phyloP scores from a whole-genome alignment of 2,113 vertebrate species.

The Aepyceros melampus region DNA sequence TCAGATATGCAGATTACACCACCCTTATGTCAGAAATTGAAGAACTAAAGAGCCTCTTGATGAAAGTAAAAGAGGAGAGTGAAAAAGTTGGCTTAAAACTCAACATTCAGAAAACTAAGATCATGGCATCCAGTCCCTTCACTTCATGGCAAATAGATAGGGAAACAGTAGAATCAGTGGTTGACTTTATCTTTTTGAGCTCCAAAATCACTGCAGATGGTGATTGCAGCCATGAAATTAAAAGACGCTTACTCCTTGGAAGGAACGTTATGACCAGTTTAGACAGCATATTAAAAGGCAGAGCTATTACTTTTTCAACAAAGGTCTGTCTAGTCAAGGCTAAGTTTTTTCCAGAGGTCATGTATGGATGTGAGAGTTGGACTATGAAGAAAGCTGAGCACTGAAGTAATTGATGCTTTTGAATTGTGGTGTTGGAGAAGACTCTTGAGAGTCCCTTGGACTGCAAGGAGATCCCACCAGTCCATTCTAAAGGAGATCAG shows the following conservation, averaged over 20 bases:
- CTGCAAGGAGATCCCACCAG: not conserved
- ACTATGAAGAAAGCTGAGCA: not conserved
- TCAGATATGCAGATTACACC: not conserved
- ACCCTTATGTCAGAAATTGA: not conserved
- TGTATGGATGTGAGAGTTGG: not conserved
- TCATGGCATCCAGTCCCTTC: accelerated
- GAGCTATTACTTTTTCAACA: not conserved
- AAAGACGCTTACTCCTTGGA: accelerated
- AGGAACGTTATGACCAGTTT: not conserved
- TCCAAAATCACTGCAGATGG: not conserved
- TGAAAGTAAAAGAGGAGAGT: not conserved
- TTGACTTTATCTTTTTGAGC: not conserved
- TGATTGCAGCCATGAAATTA: not conserved
- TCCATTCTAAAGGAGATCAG: not conserved
- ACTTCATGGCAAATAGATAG: not conserved
- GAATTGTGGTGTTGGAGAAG: not conserved
- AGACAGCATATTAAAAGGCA: not conserved
- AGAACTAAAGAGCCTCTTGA: not conserved
- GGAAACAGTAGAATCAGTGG: not conserved
- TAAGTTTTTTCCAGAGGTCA: not conserved
- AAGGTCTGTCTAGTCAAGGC: accelerated
- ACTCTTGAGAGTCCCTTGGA: not conserved
- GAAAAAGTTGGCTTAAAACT: not conserved
- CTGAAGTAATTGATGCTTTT: not conserved
- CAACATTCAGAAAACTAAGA: not conserved